Evolutionary conservation across 2,888 invertebrate genomes (phyloP).

Genomic region (Congeria kusceri): DNA sequence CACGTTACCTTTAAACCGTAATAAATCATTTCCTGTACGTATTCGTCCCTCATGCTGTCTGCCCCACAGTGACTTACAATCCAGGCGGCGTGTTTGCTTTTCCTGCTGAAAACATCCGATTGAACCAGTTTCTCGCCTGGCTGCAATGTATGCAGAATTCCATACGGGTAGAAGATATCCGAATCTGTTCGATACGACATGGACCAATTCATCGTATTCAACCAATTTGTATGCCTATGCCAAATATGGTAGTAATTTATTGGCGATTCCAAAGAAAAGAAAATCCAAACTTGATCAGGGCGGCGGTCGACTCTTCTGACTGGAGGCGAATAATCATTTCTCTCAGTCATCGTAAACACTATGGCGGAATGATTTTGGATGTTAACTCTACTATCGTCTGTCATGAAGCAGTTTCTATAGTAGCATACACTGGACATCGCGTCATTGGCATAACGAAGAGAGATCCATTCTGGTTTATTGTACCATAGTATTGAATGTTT

Average conservation of each 20-base stretch:
- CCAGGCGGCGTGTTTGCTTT: constrained; percentile 45
- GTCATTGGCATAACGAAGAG: constrained; percentile 12
- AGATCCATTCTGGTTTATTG: constrained; percentile 37
- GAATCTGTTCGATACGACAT: constrained; percentile 42
- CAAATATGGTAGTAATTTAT: constrained; percentile 12
- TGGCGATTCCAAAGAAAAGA: constrained; percentile 37
- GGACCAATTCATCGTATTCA: constrained; percentile 47
- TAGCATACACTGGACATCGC: constrained; percentile 14
- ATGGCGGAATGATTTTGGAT: constrained; percentile 25
- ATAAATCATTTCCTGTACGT: constrained; percentile 24
- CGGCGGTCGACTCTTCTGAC: not conserved
- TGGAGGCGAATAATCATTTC: constrained; percentile 14
- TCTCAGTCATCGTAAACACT: constrained; percentile 21
- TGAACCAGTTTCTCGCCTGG: not conserved
- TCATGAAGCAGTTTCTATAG: constrained; percentile 35
- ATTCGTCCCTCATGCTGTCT: constrained; percentile 35
- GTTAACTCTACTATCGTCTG: not conserved
- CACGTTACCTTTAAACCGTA: constrained; percentile 18
- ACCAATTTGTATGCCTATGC: constrained; percentile 33
- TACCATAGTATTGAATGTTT: constrained; percentile 35
- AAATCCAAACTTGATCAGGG: constrained; percentile 39
- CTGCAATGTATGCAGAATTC: constrained; percentile 1
- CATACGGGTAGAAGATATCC: constrained; percentile 46
- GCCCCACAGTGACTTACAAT: constrained; percentile 46
- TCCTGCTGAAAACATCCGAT: constrained; percentile 13